A percentile compares a stretch with the other conserved stretches of the same genome.
Conservation (phyloP, 2,888 invertebrate species). For the Mermis nigrescens region DNA sequence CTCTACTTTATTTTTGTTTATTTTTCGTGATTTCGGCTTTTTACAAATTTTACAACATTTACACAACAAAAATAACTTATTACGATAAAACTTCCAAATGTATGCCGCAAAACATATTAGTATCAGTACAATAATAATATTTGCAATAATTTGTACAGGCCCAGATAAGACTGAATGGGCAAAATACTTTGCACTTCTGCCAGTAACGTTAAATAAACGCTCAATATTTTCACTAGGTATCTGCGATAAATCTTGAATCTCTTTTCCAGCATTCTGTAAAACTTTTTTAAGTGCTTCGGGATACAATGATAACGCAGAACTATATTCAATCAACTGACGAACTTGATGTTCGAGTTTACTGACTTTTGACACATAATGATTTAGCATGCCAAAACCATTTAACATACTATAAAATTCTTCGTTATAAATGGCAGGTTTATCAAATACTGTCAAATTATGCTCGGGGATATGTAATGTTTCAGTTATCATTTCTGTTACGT, state of each 20-base stretch:
- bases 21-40: too few relatives aligned
- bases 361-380: neutral
- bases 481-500: neutral
- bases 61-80: too few relatives aligned
- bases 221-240: neutral
- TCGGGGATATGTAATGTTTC: neutral
- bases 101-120: too few relatives aligned
- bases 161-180: neutral
- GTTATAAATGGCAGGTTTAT: neutral
- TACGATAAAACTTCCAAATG: too few relatives aligned
- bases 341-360: neutral
- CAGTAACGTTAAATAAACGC: neutral
- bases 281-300: neutral
- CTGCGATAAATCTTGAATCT: neutral
- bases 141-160: neutral
- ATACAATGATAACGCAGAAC: neutral
- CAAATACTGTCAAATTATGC: neutral
- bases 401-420: neutral
- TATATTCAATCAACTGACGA: neutral
- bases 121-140: too few relatives aligned
- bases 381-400: neutral
- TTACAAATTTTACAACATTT: too few relatives aligned
- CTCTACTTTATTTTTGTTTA: too few relatives aligned
- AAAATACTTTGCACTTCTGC: neutral
- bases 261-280: neutral